Conservation (phyloP, 1,140 invertebrate genomes). For the Micrasema minimum region DNA sequence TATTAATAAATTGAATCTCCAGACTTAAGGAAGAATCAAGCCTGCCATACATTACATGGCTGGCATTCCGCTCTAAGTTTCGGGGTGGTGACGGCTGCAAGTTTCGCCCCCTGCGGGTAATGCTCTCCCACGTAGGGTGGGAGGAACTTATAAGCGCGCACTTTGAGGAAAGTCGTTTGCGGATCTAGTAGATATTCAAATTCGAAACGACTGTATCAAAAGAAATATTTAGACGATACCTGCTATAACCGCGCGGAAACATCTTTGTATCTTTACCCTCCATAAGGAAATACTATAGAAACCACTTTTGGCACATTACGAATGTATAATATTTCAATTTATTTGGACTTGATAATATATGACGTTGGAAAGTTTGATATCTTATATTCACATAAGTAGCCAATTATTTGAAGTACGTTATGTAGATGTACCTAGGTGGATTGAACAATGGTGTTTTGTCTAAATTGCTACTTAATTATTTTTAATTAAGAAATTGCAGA, state of each 20-base stretch:
- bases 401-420: too few relatives aligned
- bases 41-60: slow-evolving; percentile 10
- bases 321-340: slow-evolving; percentile 27
- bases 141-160: slow-evolving; percentile 15
- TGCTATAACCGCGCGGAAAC: slow-evolving; percentile 22
- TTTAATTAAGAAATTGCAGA: too few relatives aligned
- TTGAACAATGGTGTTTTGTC: too few relatives aligned
- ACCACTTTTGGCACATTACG: not conserved
- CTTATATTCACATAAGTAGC: not conserved
- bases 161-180: slow-evolving; percentile 40
- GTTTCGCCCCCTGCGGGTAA: slow-evolving; percentile 21
- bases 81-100: slow-evolving; percentile 39
- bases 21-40: slow-evolving; percentile 11
- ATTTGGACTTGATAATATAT: not conserved
- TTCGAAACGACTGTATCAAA: slow-evolving; percentile 37
- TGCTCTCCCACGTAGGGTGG: not conserved
- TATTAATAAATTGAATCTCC: slow-evolving; percentile 42
- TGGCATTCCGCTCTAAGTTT: slow-evolving; percentile 21
- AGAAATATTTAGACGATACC: slow-evolving; percentile 24
- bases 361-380: not conserved
- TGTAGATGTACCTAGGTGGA: too few relatives aligned
- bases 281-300: not conserved
- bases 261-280: slow-evolving; percentile 3
- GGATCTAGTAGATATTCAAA: slow-evolving; percentile 43
- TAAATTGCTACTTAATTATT: too few relatives aligned